Percentiles rank a stretch among this genome's conserved stretches.
Evolutionary conservation across 1,140 invertebrate genomes (phyloP).

Genomic region (Sminthurinus signatus): DNA sequence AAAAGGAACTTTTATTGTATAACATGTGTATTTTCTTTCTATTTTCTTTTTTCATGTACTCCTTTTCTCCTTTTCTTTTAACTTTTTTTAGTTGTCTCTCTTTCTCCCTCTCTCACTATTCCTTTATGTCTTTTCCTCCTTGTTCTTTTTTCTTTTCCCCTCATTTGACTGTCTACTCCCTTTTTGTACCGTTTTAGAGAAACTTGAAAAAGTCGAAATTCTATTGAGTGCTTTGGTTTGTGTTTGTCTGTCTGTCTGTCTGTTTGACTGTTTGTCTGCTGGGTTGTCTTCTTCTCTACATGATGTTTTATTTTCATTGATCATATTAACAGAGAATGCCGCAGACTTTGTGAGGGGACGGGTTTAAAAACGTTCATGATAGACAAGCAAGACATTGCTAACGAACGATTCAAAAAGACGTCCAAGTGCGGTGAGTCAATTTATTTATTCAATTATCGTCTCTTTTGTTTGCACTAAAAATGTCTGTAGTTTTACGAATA

Average conservation of each 20-base stretch:
- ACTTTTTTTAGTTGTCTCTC: no score
- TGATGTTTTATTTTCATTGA: background rate
- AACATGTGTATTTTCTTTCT: constrained; percentile 3
- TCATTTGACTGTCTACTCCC: background rate
- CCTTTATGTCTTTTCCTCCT: constrained; percentile 5
- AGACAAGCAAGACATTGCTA: constrained; percentile 58
- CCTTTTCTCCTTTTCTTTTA: no score
- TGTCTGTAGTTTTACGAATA: background rate
- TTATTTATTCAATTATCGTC: constrained; percentile 2
- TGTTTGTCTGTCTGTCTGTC: no score
- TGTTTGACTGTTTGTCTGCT: constrained; percentile 8
- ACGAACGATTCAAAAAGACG: constrained; percentile 48
- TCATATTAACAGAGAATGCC: constrained; percentile 58
- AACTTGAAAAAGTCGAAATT: background rate
- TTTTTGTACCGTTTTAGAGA: background rate
- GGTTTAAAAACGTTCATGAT: constrained; percentile 66
- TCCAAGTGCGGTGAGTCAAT: constrained; percentile 20
- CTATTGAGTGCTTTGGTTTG: no score
- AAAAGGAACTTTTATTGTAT: no score
- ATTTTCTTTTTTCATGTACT: background rate
- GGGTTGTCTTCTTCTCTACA: no score
- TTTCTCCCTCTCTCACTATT: background rate
- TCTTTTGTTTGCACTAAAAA: background rate
- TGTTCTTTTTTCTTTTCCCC: constrained; percentile 13
- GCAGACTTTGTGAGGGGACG: constrained; percentile 63